These are phyloP conservation scores for Dascyllus trimaculatus DNA, from an alignment of 2,113 vertebrate genomes.

Conservation along the genomic window DNA sequence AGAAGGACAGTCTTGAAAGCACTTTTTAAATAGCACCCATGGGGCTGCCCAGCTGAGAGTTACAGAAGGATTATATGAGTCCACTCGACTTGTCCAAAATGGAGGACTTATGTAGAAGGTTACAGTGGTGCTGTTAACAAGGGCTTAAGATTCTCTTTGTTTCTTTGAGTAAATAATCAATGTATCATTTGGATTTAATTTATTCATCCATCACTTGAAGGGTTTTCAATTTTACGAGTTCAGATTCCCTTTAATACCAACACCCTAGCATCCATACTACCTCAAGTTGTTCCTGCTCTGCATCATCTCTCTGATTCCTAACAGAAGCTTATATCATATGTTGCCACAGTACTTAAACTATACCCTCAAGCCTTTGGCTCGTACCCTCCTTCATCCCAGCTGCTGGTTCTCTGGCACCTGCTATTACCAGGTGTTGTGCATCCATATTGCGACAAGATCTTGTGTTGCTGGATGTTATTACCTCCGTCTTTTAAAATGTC, in stretches of 20 bases:
- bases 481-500: conserved; percentile 15
- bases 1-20: conserved; percentile 45
- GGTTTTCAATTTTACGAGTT: no score
- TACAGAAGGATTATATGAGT: conserved; percentile 52
- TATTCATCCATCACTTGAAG: no score
- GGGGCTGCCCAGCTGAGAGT: conserved; percentile 25
- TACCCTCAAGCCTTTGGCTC: conserved; percentile 40
- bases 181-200: background rate
- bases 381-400: conserved; percentile 33
- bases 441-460: conserved; percentile 6
- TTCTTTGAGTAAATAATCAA: background rate
- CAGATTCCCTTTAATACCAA: no score
- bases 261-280: background rate
- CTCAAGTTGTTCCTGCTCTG: background rate
- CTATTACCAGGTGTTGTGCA: conserved; percentile 43
- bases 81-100: conserved; percentile 42
- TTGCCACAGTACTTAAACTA: conserved; percentile 36
- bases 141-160: no score
- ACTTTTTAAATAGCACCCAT: conserved; percentile 44
- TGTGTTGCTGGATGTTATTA: conserved; percentile 10
- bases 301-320: conserved; percentile 2
- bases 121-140: conserved; percentile 13
- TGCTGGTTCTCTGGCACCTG: conserved; percentile 33
- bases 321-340: conserved; percentile 18
- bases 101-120: conserved; percentile 4